Percentiles rank a stretch among this genome's conserved stretches.
phyloP scores from a whole-genome alignment of 2,797 vertebrate genomes.

The Tapirus indicus region DNA sequence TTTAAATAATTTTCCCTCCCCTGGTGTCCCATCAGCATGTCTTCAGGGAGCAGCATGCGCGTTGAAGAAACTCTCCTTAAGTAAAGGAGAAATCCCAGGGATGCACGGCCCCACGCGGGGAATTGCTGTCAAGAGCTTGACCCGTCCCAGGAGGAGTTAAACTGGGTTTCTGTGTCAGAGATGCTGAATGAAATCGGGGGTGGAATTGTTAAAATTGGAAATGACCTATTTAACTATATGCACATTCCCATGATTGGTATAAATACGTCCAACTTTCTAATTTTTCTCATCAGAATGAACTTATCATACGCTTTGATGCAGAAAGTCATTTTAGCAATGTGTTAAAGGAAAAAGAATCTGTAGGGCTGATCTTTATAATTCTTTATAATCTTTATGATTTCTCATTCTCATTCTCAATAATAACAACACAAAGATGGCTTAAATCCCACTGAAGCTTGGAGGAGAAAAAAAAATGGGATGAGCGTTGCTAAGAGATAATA shows the following conservation, averaged over 20 bases:
- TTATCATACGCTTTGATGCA: conserved; percentile 15
- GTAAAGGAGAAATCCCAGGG: conserved; percentile 78
- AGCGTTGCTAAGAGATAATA: not conserved
- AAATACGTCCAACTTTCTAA: conserved; percentile 79
- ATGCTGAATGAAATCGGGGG: conserved; percentile 80
- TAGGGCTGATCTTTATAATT: conserved; percentile 20
- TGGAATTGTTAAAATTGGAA: conserved; percentile 85
- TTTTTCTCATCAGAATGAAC: conserved; percentile 72
- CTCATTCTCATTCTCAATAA: not conserved
- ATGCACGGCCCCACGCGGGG: not conserved
- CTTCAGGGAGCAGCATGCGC: conserved; percentile 1
- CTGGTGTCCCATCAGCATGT: not conserved
- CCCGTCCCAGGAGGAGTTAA: conserved; percentile 76
- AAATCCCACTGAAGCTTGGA: not conserved
- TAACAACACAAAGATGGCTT: conserved; percentile 19
- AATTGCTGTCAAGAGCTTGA: conserved; percentile 70
- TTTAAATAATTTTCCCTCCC: conserved; percentile 84
- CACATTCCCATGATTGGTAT: conserved; percentile 68
- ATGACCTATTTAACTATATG: conserved; percentile 83
- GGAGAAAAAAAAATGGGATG: not conserved
- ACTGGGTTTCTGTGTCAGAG: conserved; percentile 86
- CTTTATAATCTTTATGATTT: conserved; percentile 39
- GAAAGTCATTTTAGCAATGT: conserved; percentile 16
- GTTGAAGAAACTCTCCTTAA: conserved; percentile 71
- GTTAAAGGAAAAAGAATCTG: not conserved